Evolutionary conservation across 2,113 vertebrate genomes (phyloP).

Genomic region (Hoplias malabaricus): DNA sequence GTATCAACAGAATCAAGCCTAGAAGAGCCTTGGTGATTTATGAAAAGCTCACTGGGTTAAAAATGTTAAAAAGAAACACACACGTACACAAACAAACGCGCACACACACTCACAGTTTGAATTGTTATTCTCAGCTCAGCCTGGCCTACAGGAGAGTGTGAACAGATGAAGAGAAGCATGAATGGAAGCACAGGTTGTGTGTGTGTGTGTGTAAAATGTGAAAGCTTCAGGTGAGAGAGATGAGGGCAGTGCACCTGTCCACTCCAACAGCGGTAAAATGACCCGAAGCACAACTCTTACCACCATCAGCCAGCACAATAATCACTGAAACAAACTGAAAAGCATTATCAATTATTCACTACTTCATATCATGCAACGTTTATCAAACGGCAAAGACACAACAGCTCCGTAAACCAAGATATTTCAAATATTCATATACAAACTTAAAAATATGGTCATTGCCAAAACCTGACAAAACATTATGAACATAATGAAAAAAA

Average conservation of each 20-base stretch:
- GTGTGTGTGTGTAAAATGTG: background rate
- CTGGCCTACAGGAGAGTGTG: background rate
- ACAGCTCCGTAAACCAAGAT: no score
- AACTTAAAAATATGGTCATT: no score
- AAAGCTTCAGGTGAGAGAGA: background rate
- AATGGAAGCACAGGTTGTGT: background rate
- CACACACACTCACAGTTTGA: no score
- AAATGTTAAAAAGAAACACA: background rate
- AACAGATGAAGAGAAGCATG: background rate
- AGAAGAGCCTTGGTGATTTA: background rate
- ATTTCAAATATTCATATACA: no score
- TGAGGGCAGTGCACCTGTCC: slow-evolving; percentile 37
- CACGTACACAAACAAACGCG: no score
- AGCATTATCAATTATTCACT: slow-evolving; percentile 4
- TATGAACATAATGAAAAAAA: no score
- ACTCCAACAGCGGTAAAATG: slow-evolving; percentile 13
- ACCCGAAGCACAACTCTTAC: slow-evolving; percentile 12
- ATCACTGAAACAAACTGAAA: background rate
- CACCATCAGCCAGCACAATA: background rate
- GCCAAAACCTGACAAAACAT: no score
- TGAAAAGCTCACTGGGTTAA: background rate
- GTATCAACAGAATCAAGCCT: background rate
- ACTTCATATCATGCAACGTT: background rate
- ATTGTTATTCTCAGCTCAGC: background rate
- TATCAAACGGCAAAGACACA: background rate